These are phyloP conservation scores for Sebastes hubbsi DNA, from an alignment of 2,797 vertebrate genomes.

Conservation along the genomic window DNA sequence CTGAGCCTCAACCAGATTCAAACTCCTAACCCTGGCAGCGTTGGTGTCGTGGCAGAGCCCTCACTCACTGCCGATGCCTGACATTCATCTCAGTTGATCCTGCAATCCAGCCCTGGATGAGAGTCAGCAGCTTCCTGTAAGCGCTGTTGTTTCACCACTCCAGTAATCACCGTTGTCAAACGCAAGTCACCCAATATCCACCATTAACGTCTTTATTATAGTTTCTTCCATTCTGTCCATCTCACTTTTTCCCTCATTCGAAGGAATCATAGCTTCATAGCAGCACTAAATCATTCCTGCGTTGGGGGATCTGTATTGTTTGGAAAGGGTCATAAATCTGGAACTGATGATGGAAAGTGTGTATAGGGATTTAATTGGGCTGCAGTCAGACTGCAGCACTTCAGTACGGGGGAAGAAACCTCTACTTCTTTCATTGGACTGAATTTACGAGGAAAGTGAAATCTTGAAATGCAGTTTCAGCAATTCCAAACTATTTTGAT, in stretches of 20 bases:
- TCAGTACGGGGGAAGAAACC: not conserved
- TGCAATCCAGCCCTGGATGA: conserved; percentile 45
- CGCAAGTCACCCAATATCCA: conserved; percentile 41
- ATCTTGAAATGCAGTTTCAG: not conserved
- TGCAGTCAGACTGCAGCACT: conserved; percentile 16
- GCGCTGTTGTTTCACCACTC: conserved; percentile 61
- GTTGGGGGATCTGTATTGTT: conserved; percentile 61
- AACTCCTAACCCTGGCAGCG: not conserved
- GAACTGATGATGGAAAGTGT: conserved; percentile 53
- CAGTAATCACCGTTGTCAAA: conserved; percentile 65
- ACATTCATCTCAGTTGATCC: conserved; percentile 31
- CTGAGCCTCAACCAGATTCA: not conserved
- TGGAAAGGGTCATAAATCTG: conserved; percentile 64
- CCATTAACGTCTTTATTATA: conserved; percentile 58
- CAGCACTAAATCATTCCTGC: conserved; percentile 52
- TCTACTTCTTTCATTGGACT: not conserved
- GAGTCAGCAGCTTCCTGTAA: conserved; percentile 72
- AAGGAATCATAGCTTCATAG: conserved; percentile 47
- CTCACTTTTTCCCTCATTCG: conserved; percentile 67
- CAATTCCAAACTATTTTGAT: not conserved
- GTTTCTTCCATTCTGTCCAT: conserved; percentile 61
- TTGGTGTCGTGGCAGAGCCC: not conserved
- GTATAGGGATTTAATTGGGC: conserved; percentile 48
- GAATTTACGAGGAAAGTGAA: not conserved
- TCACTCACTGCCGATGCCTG: conserved; percentile 23